Evolutionary conservation across 2,888 invertebrate species (phyloP).

Genomic region (Acleris holmiana): DNA sequence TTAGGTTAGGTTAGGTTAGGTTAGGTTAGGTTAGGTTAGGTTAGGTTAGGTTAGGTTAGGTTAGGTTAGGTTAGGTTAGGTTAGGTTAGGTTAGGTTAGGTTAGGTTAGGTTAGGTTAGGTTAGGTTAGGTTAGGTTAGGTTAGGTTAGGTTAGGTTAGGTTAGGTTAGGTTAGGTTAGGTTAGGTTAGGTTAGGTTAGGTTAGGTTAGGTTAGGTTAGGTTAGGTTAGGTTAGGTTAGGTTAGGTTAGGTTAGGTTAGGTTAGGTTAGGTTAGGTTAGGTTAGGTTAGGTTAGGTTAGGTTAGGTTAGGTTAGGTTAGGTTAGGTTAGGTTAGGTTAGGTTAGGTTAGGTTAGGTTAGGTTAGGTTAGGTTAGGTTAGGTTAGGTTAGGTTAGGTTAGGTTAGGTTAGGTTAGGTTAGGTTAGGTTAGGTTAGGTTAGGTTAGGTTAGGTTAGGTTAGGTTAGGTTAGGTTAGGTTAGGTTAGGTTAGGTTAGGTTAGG

Average conservation of each 20-base stretch:
- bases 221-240: slow-evolving; percentile 11
- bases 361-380: slow-evolving; percentile 21
- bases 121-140: too few relatives aligned
- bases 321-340: slow-evolving; percentile 22
- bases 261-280: slow-evolving; percentile 14
- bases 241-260: slow-evolving; percentile 22
- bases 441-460: slow-evolving; percentile 22
- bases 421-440: slow-evolving; percentile 22
- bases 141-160: too few relatives aligned
- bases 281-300: slow-evolving; percentile 18
- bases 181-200: slow-evolving; percentile 8
- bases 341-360: slow-evolving; percentile 22
- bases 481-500: slow-evolving; percentile 12
- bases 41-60: too few relatives aligned
- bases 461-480: slow-evolving; percentile 22
- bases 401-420: slow-evolving; percentile 22
- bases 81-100: too few relatives aligned
- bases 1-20: too few relatives aligned
- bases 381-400: slow-evolving; percentile 22
- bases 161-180: slow-evolving; percentile 8
- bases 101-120: too few relatives aligned
- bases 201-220: slow-evolving; percentile 8
- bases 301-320: slow-evolving; percentile 26
- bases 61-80: too few relatives aligned
- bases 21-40: too few relatives aligned